Conservation (phyloP, 2,797 vertebrate genomes). For the Muscicapa striata region DNA sequence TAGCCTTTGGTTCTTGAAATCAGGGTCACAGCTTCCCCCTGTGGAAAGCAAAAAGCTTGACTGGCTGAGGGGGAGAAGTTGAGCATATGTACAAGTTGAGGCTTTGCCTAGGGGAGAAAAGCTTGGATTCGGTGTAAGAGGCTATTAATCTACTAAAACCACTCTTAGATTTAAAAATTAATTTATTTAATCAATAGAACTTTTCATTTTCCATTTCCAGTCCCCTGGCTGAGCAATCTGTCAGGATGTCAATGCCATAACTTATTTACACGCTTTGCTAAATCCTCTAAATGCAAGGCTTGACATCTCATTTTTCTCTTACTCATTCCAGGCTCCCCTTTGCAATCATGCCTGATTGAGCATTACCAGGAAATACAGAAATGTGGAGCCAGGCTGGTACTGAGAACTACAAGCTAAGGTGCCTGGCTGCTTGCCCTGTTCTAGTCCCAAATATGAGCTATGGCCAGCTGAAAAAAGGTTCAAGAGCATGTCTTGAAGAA, state of each 20-base stretch:
- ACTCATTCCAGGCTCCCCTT: background rate
- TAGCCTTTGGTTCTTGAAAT: constrained; percentile 2
- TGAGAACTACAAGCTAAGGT: background rate
- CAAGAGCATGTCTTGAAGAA: background rate
- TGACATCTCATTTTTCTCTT: constrained; percentile 4
- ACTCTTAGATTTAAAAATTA: background rate
- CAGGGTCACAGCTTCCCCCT: background rate
- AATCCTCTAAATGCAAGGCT: background rate
- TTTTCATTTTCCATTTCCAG: background rate
- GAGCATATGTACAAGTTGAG: background rate
- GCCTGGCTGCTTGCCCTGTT: background rate
- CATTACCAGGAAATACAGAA: background rate
- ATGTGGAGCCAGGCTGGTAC: background rate
- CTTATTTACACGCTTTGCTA: background rate
- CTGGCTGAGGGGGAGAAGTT: background rate
- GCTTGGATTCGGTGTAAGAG: background rate
- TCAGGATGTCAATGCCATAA: background rate
- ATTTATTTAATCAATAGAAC: background rate
- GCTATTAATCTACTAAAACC: background rate
- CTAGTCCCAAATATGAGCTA: background rate
- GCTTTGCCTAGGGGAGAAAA: background rate
- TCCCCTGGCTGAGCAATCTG: background rate
- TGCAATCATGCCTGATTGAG: background rate
- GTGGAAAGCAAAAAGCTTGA: background rate
- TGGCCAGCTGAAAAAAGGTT: background rate